Evolutionary conservation across 2,888 invertebrate genomes (phyloP).

Genomic region (Meghimatium bilineatum): DNA sequence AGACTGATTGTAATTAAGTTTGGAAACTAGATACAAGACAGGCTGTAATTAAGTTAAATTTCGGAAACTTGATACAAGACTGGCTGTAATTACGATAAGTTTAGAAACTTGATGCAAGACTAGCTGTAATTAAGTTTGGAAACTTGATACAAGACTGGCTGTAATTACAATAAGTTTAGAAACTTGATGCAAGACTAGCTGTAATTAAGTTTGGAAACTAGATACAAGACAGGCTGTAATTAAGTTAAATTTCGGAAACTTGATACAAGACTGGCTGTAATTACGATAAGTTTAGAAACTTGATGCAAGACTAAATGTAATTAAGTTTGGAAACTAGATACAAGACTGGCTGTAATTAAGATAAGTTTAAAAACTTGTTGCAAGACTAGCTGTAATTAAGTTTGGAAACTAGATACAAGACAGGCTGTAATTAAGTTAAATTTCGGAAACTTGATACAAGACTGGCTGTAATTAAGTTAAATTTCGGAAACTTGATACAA

Average conservation of each 20-base stretch:
- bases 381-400: neutral
- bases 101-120: conserved; percentile 37
- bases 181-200: conserved; percentile 28
- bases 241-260: conserved; percentile 16
- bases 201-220: conserved; percentile 16
- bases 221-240: conserved; percentile 20
- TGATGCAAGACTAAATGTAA: conserved; percentile 23
- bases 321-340: conserved; percentile 30
- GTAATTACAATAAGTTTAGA: conserved; percentile 7
- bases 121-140: conserved; percentile 6
- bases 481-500: conserved; percentile 38
- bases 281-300: conserved; percentile 10
- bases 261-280: conserved; percentile 22
- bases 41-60: neutral
- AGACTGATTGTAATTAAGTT: neutral
- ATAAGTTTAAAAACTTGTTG: conserved; percentile 26
- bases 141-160: conserved; percentile 29
- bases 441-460: conserved; percentile 39
- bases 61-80: conserved; percentile 38
- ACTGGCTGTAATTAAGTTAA: neutral
- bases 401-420: conserved; percentile 37
- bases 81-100: neutral
- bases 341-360: neutral
- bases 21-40: conserved; percentile 38
- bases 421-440: neutral